Percentiles rank a stretch among this genome's conserved stretches.
Conservation (phyloP, 2,888 invertebrate species). For the Platycheirus albimanus region DNA sequence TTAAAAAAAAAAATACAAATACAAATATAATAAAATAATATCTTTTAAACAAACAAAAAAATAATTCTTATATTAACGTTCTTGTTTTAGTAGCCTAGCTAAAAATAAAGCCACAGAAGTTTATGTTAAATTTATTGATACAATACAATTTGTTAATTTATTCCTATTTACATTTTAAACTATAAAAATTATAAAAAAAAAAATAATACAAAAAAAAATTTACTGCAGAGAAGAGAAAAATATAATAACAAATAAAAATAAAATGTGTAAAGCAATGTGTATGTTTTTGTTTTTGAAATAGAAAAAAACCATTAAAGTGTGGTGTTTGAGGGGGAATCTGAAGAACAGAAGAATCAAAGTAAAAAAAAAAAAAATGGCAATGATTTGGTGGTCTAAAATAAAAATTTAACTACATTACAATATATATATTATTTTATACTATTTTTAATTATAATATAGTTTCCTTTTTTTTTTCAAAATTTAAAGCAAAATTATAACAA, state of each 20-base stretch:
- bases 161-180: conserved; percentile 63
- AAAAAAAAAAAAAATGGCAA: conserved; percentile 34
- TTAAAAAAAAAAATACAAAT: conserved; percentile 35
- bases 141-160: conserved; percentile 61
- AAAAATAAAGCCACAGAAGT: conserved; percentile 63
- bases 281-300: conserved; percentile 25
- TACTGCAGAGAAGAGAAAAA: not conserved
- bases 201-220: not conserved
- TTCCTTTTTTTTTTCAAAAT: conserved; percentile 10
- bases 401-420: conserved; percentile 57
- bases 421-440: conserved; percentile 22
- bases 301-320: conserved; percentile 11
- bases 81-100: conserved; percentile 60
- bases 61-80: conserved; percentile 10
- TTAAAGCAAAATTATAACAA: conserved; percentile 42
- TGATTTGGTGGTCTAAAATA: conserved; percentile 50
- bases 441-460: conserved; percentile 23
- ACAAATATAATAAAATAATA: conserved; percentile 32
- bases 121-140: conserved; percentile 56
- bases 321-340: conserved; percentile 7
- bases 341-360: conserved; percentile 2
- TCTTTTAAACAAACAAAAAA: conserved; percentile 43
- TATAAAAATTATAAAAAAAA: not conserved
- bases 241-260: conserved; percentile 27
- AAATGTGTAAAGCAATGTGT: conserved; percentile 20